These are phyloP conservation scores for Pseudoatta argentina DNA, from an alignment of 1,140 invertebrate genomes.

Conservation along the genomic window DNA sequence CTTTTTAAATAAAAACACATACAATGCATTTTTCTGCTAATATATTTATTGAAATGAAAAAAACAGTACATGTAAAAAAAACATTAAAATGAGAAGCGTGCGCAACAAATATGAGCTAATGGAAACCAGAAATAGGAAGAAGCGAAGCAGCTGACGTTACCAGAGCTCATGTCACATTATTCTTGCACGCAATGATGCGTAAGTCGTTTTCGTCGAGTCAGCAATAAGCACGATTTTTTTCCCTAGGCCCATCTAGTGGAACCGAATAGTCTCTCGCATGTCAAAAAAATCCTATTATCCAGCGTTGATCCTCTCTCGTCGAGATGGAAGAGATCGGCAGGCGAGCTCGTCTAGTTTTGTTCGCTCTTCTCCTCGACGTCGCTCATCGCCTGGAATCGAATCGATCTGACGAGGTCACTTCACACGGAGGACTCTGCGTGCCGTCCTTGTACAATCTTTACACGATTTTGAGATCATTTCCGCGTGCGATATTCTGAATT, in stretches of 20 bases:
- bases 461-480: constrained; percentile 47
- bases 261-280: constrained; percentile 67
- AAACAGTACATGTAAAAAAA: not conserved
- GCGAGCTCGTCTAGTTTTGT: constrained; percentile 73
- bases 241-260: constrained; percentile 56
- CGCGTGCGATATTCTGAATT: constrained; percentile 52
- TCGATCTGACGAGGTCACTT: constrained; percentile 72
- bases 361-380: constrained; percentile 74
- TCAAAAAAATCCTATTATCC: constrained; percentile 76
- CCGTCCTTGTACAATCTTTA: constrained; percentile 52
- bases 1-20: not conserved
- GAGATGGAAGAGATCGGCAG: constrained; percentile 72
- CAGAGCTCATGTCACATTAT: constrained; percentile 81
- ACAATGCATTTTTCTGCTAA: not conserved
- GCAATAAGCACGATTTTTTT: constrained; percentile 78
- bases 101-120: constrained; percentile 27
- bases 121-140: constrained; percentile 68
- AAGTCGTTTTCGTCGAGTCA: constrained; percentile 75
- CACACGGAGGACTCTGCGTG: constrained; percentile 61
- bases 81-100: not conserved
- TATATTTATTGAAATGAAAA: constrained; percentile 24
- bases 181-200: constrained; percentile 81
- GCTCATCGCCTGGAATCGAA: constrained; percentile 73
- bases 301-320: constrained; percentile 72
- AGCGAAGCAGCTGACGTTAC: constrained; percentile 79